These are phyloP conservation scores for Mesodorylaimus sp. DNA, from an alignment of 2,888 invertebrate species.

Conservation along the genomic window DNA sequence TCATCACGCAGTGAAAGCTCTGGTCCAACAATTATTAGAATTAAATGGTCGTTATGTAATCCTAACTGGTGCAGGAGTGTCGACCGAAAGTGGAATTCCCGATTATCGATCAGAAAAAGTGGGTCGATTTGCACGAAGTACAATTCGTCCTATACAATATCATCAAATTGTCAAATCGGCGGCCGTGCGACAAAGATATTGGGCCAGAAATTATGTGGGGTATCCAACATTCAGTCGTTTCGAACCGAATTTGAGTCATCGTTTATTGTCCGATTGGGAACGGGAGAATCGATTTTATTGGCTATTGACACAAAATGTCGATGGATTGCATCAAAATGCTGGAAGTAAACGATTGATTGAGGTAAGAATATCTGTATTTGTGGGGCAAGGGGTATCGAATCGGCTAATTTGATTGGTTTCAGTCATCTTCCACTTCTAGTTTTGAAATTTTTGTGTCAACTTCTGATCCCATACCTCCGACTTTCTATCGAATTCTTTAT, in stretches of 20 bases:
- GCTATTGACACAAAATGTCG: constrained; percentile 90
- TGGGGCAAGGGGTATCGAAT: not conserved
- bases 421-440: too few relatives aligned
- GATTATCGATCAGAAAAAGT: constrained; percentile 58
- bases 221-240: constrained; percentile 57
- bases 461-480: not conserved
- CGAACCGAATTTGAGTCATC: constrained; percentile 60
- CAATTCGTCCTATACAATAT: constrained; percentile 64
- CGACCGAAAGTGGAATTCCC: constrained; percentile 85
- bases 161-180: constrained; percentile 49
- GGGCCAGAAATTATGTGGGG: constrained; percentile 85
- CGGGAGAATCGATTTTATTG: constrained; percentile 44
- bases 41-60: constrained; percentile 36
- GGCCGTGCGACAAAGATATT: constrained; percentile 55
- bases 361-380: constrained; percentile 29
- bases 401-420: too few relatives aligned
- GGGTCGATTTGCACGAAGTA: constrained; percentile 67
- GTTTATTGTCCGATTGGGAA: constrained; percentile 52
- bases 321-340: constrained; percentile 72
- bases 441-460: too few relatives aligned
- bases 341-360: constrained; percentile 59
- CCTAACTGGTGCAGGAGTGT: constrained; percentile 78
- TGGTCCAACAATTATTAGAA: not conserved
- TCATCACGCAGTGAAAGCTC: too few relatives aligned
- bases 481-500: too few relatives aligned